Base-by-base conservation (phyloP, 2,888 invertebrate species). In the Tipula helvola region DNA sequence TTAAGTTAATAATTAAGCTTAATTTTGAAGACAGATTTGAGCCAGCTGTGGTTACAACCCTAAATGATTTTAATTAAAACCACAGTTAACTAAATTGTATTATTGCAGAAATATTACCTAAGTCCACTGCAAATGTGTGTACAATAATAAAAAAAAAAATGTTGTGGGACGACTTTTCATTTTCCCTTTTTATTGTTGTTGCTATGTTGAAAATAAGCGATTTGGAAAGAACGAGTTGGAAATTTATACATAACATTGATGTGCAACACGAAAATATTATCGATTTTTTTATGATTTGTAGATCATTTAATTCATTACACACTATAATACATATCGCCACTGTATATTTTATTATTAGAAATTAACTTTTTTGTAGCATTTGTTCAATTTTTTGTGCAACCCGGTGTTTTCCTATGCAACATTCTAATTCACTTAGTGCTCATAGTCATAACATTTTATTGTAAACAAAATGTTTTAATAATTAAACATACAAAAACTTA, bases 261-360 rank as follows among this genome's bases (percentile, higher is more conserved):
- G 16, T 84, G 84, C 84, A 84, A 84, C 84, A 84, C 16, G 84
- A 84, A 84, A 84, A 28, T 71, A 7, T 39, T 84, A 84, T 84
- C n/a, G 84, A 84, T 84, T 84, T 84, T 71, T 84, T 84, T n/a
- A 84, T 39, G 10, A 84, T 39, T 84, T 84, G 84, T 84, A 39
- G 84, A 84, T 84, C 84, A 84, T 84, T 84, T 36, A 84, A 16
- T 39, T 84, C 71, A 71, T 71, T 71, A 28, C 12, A 71, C 28
- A 1, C 1, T 16, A 18, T 0, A 16, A 16, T 52, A 52, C 16
- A 52, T 52, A 10, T 71, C 28, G 28, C 10, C 71, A 71, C 28
- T 18, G 10, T 4, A 71, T 71, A 71, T 10, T 71, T 71, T 28
- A 71, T 28, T 28, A 28, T 28, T 71, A 3, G 10, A 28, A 71